These are phyloP conservation scores for Globodera rostochiensis DNA, from an alignment of 1,140 invertebrate genomes.

Conservation along the genomic window DNA sequence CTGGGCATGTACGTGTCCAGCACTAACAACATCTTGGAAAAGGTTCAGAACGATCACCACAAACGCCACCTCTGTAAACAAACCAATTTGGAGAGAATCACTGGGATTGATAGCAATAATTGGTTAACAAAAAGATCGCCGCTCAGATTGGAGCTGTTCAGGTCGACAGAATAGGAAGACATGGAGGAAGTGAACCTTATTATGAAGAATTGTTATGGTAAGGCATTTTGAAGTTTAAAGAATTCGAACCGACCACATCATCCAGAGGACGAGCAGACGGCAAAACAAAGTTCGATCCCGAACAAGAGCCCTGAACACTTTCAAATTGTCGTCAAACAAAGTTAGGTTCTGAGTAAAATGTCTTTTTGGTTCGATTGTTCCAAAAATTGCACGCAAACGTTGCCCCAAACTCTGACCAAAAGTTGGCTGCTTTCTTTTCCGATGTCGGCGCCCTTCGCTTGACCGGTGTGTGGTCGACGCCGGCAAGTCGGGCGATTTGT, in stretches of 20 bases:
- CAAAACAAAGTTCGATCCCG: conserved; percentile 40
- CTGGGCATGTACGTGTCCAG: conserved; percentile 42
- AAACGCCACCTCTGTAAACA: not conserved
- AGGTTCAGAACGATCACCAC: not conserved
- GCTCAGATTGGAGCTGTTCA: conserved; percentile 60
- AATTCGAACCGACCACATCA: conserved; percentile 39
- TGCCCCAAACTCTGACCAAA: conserved; percentile 7
- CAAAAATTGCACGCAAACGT: not conserved
- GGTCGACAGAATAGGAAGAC: conserved; percentile 62
- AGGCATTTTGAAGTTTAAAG: not conserved
- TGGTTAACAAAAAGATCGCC: conserved; percentile 64
- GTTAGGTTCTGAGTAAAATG: too few relatives aligned
- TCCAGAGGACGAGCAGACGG: conserved; percentile 46
- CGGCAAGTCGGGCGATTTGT: conserved; percentile 57
- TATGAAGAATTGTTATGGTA: not conserved
- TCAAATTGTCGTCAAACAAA: not conserved
- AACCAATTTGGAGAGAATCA: conserved; percentile 59
- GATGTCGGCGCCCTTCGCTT: conserved; percentile 50
- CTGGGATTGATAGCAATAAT: conserved; percentile 57
- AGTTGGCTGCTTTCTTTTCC: conserved; percentile 33
- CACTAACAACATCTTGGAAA: conserved; percentile 36
- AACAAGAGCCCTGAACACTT: conserved; percentile 42
- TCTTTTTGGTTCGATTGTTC: too few relatives aligned
- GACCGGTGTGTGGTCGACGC: conserved; percentile 50
- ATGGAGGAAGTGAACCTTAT: conserved; percentile 49